These are phyloP conservation scores for Drosophila parabipectinata DNA, from an alignment of 1,140 invertebrate species.

Conservation along the genomic window DNA sequence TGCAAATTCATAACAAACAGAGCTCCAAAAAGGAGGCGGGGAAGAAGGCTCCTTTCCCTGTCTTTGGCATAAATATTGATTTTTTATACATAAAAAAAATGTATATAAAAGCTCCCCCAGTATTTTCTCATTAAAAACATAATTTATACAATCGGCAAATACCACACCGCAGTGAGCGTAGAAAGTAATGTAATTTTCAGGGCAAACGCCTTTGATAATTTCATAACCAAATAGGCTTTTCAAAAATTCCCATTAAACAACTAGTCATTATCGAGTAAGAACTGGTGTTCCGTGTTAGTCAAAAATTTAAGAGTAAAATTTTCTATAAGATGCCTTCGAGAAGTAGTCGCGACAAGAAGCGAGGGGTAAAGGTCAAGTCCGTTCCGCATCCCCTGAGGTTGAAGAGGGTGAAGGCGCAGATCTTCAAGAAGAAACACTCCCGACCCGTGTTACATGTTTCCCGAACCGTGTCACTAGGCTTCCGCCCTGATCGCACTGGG, in stretches of 20 bases:
- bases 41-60: constrained; percentile 2
- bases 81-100: constrained; percentile 1
- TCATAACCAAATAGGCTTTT: background rate
- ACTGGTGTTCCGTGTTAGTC: background rate
- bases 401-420: no score
- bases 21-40: constrained; percentile 2
- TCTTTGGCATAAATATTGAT: constrained; percentile 47
- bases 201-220: background rate
- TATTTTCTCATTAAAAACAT: constrained; percentile 21
- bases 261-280: background rate
- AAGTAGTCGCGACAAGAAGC: no score
- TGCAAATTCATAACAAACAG: constrained; percentile 31
- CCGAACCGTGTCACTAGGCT: no score
- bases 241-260: background rate
- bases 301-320: no score
- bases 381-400: no score
- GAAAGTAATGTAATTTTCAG: constrained; percentile 6
- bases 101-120: background rate
- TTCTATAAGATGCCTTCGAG: no score
- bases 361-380: no score
- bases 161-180: constrained; percentile 3
- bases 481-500: no score
- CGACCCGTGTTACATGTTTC: no score
- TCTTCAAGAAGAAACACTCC: no score
- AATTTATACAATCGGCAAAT: constrained; percentile 45